Evolutionary conservation across 2,113 vertebrate genomes (phyloP).

Genomic region (Mus pahari): DNA sequence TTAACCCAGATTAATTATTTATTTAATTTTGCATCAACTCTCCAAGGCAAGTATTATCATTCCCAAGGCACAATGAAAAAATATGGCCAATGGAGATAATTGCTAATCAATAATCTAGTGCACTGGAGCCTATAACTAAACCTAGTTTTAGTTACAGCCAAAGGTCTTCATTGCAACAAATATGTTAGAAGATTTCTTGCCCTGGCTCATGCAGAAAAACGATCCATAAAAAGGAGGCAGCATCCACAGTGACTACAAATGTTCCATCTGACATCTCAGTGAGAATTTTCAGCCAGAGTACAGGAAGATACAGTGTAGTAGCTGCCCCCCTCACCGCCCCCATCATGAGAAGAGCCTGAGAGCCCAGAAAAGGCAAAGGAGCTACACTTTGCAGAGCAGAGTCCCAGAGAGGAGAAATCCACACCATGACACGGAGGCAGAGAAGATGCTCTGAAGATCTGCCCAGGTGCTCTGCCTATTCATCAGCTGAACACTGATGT

Average conservation of each 20-base stretch:
- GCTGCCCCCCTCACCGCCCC: neutral
- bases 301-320: neutral
- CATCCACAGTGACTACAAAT: neutral
- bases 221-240: neutral
- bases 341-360: neutral
- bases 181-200: neutral
- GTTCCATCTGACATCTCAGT: neutral
- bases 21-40: conserved; percentile 20
- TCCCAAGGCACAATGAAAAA: neutral
- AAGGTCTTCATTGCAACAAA: conserved; percentile 37
- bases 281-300: neutral
- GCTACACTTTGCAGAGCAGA: neutral
- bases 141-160: neutral
- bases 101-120: neutral
- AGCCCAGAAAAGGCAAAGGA: neutral
- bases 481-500: neutral
- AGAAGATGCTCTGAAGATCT: neutral
- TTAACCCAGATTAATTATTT: neutral
- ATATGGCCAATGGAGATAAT: neutral
- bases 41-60: neutral
- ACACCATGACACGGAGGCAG: neutral
- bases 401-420: neutral
- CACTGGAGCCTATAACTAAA: neutral
- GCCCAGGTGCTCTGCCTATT: fast-evolving
- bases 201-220: neutral